Conservation (phyloP, 2,888 invertebrate species). For the Drosophila mayaguana region DNA sequence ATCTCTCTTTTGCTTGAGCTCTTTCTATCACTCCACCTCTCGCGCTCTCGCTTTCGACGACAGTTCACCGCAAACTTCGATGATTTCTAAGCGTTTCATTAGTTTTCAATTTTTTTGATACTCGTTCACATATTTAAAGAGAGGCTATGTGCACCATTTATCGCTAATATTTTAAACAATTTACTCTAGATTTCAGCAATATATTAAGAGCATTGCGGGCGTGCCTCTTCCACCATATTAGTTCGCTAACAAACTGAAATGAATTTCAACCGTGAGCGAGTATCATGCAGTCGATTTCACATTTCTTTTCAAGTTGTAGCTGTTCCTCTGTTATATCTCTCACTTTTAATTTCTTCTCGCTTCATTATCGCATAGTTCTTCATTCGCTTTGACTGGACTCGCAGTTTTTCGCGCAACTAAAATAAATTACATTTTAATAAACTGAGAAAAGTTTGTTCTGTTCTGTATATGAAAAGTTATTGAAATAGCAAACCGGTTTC, state of each 20-base stretch:
- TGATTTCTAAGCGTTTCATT: constrained; percentile 58
- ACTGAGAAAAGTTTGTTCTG: constrained; percentile 28
- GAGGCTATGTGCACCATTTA: neutral
- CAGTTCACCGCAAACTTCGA: constrained; percentile 45
- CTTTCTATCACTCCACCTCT: constrained; percentile 17
- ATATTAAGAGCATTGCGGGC: neutral
- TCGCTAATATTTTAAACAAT: neutral
- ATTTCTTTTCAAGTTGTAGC: constrained; percentile 15
- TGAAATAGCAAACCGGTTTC: constrained; percentile 64
- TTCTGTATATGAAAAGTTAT: constrained; percentile 43
- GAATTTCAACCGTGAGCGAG: neutral
- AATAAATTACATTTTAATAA: constrained; percentile 26
- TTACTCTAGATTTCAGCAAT: no score
- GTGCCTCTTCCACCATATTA: neutral
- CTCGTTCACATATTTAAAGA: neutral
- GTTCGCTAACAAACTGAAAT: neutral
- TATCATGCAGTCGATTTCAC: neutral
- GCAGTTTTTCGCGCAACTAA: constrained; percentile 35
- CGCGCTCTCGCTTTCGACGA: constrained; percentile 72
- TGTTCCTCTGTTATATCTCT: constrained; percentile 25
- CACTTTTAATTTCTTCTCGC: constrained; percentile 7
- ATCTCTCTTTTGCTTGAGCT: neutral
- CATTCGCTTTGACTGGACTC: constrained; percentile 15
- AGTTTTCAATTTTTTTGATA: constrained; percentile 43
- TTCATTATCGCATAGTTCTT: constrained; percentile 61